Evolutionary conservation across 2,113 vertebrate genomes (phyloP).

Genomic region (Labeo catla): DNA sequence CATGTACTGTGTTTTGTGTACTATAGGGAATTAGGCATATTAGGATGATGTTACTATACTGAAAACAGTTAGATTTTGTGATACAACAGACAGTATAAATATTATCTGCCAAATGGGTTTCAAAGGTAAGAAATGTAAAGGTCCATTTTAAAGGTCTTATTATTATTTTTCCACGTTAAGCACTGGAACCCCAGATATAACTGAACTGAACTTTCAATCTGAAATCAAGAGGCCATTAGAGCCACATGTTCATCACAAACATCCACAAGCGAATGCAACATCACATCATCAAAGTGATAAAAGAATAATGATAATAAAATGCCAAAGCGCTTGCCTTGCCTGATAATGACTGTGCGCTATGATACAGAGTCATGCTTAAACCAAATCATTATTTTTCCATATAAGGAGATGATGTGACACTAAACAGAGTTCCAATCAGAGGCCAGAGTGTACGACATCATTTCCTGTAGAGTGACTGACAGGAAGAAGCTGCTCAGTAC

Average conservation of each 20-base stretch:
- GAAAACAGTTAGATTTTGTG: neutral
- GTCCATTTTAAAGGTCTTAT: neutral
- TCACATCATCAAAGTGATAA: neutral
- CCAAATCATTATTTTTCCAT: neutral
- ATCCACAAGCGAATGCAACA: neutral
- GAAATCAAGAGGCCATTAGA: too few species aligned
- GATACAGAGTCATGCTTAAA: too few species aligned
- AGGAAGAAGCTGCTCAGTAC: slow-evolving; percentile 12
- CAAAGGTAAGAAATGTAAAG: neutral
- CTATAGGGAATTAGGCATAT: neutral
- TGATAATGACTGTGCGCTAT: neutral
- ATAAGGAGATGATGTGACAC: neutral
- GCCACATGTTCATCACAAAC: neutral
- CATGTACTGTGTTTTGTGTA: too few species aligned
- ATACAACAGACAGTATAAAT: neutral
- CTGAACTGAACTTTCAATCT: too few species aligned
- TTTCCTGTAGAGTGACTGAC: slow-evolving; percentile 12
- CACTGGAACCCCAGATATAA: neutral
- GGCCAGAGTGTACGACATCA: neutral
- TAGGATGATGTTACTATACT: neutral
- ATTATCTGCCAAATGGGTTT: too few species aligned
- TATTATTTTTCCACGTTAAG: neutral
- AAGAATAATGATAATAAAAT: neutral
- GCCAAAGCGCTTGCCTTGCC: too few species aligned
- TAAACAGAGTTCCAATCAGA: neutral